Base-by-base conservation (phyloP, 2,888 invertebrate species). In the Yponomeuta plumbellus region DNA sequence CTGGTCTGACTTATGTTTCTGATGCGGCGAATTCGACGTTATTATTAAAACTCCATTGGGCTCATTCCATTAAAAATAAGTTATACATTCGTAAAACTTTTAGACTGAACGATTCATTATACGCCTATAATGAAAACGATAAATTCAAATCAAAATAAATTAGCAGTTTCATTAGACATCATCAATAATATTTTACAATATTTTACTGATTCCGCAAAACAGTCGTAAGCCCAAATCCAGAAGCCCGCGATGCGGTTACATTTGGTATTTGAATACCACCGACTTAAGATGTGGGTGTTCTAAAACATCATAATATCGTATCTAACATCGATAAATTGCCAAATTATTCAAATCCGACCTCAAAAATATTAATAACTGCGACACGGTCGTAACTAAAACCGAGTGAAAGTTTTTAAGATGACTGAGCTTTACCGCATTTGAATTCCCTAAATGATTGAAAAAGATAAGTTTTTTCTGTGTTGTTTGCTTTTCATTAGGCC, bases 301-400 rank as follows among this genome's bases (percentile, higher is more conserved):
- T 34, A 70, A 69, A 73, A 75, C 74, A 75, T 75, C 80, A 77
- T 79, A 75, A 79, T 80, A 84, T 82, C 76, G 79, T 79, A 78
- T 72, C 75, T 75, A 75, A 75, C 75, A 77, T 80, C 78, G 75
- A 83, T 77, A 82, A 83, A 86, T 82, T 77, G 81, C 72, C 74
- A 77, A 83, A 84, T 84, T 84, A 84, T 86, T 85, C 78, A 83
- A 85, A 61, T 66, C 61, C 61, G 52, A 11, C 44, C 66, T 52
- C 61, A 34, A 65, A 65, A 57, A 52, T 66, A 44, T 61, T 66
- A 61, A 66, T 61, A 66, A 44, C 44, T 23, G 23, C n/a, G 20
- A 39, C 6, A 22, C 21, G 11, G 39, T n/a, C 59, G 58, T 59
- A 59, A 65, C 44, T 52, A 52, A 20, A 39, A 57, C 1, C 34